Base-by-base conservation (phyloP, 2,888 invertebrate species). In the Yponomeuta malinellus region DNA sequence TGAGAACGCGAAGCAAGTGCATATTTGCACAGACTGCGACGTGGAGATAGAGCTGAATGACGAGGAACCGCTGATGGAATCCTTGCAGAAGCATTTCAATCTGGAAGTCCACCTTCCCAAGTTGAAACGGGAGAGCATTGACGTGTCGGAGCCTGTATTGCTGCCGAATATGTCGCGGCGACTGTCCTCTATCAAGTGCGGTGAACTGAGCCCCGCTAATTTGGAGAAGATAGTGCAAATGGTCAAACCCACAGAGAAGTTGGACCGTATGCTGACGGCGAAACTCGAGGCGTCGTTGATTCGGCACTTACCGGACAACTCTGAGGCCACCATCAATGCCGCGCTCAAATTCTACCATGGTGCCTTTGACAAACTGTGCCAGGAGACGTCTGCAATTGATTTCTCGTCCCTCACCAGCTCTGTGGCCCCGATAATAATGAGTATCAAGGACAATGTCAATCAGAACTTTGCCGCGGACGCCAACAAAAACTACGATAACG, bases 341-440 rank as follows among this genome's bases (percentile, higher is more conserved):
- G 90, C 88, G 0, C 72, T 92, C 3, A 90, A 85, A 48, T 89
- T 88, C 72, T 91, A 90, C 71, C 86, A 89, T 66, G 80, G 81
- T 2, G 77, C 83, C 0, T 88, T 82, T 72, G 87, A 88, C 23
- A 88, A 86, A 48, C 76, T 92, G 0, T 86, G 83, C 59, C 78
- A 79, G n/a, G 88, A 89, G 31, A 82, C 89, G 0, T 73, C 79
- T 0, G 68, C 71, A 23, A 82, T 88, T 0, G 92, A 92, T 70
- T 92, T 92, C 74, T 82, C 88, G 0, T 75, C 83, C 0, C 86
- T 88, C 71, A 87, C 89, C 0, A 85, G 87, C 71, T 85, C 91
- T 0, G 92, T 92, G 0, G 92, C 92, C 8, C 92, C 92, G 0
- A 91, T 92, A 1, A 91, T 92, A 2, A 91, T 92, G 92, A 91